These are phyloP conservation scores for Hypercompe scribonia DNA, from an alignment of 2,888 invertebrate genomes.

Conservation along the genomic window DNA sequence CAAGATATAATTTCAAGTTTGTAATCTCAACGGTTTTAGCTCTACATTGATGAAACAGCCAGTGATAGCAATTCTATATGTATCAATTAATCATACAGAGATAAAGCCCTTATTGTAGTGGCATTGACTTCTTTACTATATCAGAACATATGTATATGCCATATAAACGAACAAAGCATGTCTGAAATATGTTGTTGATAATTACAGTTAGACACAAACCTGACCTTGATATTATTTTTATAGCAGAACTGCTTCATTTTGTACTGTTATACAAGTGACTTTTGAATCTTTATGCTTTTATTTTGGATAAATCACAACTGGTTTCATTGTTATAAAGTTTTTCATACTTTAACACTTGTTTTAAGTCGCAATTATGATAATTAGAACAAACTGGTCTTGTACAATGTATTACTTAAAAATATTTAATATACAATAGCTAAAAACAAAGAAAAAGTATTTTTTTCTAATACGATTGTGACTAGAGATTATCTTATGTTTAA, in stretches of 20 bases:
- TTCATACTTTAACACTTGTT: background rate
- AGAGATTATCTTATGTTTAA: too few species aligned
- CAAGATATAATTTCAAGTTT: too few species aligned
- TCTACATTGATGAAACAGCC: background rate
- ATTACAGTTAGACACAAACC: conserved; percentile 9
- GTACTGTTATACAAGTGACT: background rate
- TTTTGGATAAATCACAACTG: background rate
- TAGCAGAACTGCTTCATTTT: conserved; percentile 5
- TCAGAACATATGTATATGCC: background rate
- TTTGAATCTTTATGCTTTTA: background rate
- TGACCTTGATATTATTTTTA: conserved; percentile 6
- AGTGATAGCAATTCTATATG: background rate
- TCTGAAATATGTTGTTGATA: background rate
- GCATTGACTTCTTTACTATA: background rate
- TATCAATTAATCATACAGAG: background rate
- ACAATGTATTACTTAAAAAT: background rate
- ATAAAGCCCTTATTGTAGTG: background rate
- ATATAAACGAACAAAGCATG: background rate
- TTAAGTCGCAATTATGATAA: background rate
- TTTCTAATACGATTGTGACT: background rate
- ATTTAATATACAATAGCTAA: background rate
- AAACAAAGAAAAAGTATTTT: background rate
- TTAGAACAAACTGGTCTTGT: background rate
- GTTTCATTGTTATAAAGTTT: background rate
- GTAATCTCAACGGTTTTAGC: background rate